A percentile compares a stretch with the other conserved stretches of the same genome.
Conservation (phyloP, 2,888 invertebrate species). For the Xylota sylvarum region DNA sequence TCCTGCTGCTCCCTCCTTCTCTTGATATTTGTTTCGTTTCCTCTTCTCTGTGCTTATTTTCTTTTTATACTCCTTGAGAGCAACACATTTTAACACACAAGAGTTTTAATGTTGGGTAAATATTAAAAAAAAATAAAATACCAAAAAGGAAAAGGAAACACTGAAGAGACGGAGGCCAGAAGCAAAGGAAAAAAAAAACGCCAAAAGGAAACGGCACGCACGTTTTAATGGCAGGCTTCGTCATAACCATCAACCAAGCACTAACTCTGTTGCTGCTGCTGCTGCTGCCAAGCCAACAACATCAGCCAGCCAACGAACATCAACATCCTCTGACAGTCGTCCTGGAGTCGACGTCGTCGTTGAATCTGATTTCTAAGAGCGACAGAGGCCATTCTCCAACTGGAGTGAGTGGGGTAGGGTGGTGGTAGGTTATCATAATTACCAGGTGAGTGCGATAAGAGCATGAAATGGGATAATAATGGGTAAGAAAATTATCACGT, state of each 20-base stretch:
- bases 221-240: slow-evolving; percentile 73
- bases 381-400: not conserved
- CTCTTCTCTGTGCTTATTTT: slow-evolving; percentile 12
- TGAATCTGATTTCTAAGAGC: slow-evolving; percentile 40
- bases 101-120: slow-evolving; percentile 67
- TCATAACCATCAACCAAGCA: slow-evolving; percentile 67
- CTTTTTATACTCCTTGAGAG: slow-evolving; percentile 13
- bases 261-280: slow-evolving; percentile 19
- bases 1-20: not conserved
- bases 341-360: slow-evolving; percentile 25
- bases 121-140: slow-evolving; percentile 40
- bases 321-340: slow-evolving; percentile 59
- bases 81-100: slow-evolving; percentile 46
- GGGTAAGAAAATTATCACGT: slow-evolving; percentile 77
- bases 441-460: slow-evolving; percentile 77
- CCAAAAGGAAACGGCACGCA: slow-evolving; percentile 73
- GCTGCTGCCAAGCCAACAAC: slow-evolving; percentile 29
- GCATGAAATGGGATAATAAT: slow-evolving; percentile 77
- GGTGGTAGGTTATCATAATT: slow-evolving; percentile 73
- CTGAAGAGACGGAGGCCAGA: not conserved
- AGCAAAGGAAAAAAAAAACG: slow-evolving; percentile 49
- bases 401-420: not conserved
- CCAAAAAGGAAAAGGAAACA: slow-evolving; percentile 13
- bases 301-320: slow-evolving; percentile 49
- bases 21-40: slow-evolving; percentile 31